Percentiles rank a stretch among this genome's conserved stretches.
Conservation (phyloP, 2,797 vertebrate species). For the Tokudaia muenninki region DNA sequence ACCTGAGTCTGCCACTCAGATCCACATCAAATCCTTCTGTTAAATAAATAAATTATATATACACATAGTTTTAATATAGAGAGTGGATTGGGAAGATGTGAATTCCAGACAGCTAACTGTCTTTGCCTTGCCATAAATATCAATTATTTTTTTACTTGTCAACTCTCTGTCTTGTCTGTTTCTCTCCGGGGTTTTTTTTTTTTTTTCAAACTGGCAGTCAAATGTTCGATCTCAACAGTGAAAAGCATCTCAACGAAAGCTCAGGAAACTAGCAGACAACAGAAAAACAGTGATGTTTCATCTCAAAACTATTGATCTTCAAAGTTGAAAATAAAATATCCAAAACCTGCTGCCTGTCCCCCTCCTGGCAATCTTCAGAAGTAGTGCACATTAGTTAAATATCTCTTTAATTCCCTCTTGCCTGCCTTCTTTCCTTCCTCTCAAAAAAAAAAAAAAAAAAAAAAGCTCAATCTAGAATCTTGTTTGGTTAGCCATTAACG, state of each 20-base stretch:
- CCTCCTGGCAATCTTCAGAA: neutral
- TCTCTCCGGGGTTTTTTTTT: constrained; percentile 15
- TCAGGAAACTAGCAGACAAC: constrained; percentile 42
- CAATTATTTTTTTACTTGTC: constrained; percentile 19
- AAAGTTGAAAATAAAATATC: constrained; percentile 37
- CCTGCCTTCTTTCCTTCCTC: neutral
- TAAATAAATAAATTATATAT: neutral
- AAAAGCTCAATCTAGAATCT: constrained; percentile 7
- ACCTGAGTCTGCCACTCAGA: neutral
- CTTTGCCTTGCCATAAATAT: constrained; percentile 46
- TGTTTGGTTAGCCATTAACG: constrained; percentile 26
- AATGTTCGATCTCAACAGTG: neutral
- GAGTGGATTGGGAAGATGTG: neutral
- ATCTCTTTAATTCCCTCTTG: neutral
- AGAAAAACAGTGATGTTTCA: neutral
- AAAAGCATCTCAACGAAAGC: constrained; percentile 46
- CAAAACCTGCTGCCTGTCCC: neutral
- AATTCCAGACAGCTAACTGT: constrained; percentile 36
- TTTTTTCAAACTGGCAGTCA: constrained; percentile 37
- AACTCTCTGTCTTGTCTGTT: constrained; percentile 32
- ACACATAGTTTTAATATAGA: neutral
- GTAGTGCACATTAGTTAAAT: neutral
- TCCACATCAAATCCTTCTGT: neutral
- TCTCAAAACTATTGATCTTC: constrained; percentile 18
- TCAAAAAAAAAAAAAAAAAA: constrained; percentile 50